Evolutionary conservation across 2,113 vertebrate species (phyloP), one percentile per base, ranked within the genome.

Genomic region (Alaudala cheleensis): DNA sequence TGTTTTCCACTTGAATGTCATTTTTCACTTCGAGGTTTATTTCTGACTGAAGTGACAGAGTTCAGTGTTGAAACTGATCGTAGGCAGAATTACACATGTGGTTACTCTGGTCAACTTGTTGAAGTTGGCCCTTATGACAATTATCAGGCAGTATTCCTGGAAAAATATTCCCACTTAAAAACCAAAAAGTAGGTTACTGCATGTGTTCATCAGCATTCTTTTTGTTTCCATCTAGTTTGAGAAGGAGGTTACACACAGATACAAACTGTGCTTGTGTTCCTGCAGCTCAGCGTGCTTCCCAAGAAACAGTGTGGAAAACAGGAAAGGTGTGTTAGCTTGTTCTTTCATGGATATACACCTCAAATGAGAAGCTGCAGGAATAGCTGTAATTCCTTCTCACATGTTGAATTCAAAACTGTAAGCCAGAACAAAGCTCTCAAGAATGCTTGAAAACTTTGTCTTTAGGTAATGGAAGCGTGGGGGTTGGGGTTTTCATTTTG

Each of bases 181-280:
- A 47, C 37, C 37, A 58, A 42, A 5, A 25, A 47, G 5, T 73
- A 33, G 37, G 42, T 11, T 72, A 17, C 22, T 83, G 28, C 20
- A 10, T 42, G 10, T 77, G 12, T 65, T 81, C 14, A 49, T 76
- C 77, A 82, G 33, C 22, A 25, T 62, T 88, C 3, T 23, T 71
- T 86, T 80, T 90, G 71, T 88, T 95, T 92, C 72, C 25, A 11
- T 67, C 28, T 51, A 42, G 39, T 83, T 51, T 82, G 74, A 70
- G 78, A 50, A 66, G 22, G 39, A 66, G 44, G 39, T 88, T 89
- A 17, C 9, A 4, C 19, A 11, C 28, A 74, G 47, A 28, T 42
- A 42, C 8, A n/a, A 49, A n/a, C 23, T 69, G 19, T 77, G 3
- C 60, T 67, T 69, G 19, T 66, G 53, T 82, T 92, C 47, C 51